phyloP scores from a whole-genome alignment of 2,888 invertebrate genomes.

The Metacarcinus magister region DNA sequence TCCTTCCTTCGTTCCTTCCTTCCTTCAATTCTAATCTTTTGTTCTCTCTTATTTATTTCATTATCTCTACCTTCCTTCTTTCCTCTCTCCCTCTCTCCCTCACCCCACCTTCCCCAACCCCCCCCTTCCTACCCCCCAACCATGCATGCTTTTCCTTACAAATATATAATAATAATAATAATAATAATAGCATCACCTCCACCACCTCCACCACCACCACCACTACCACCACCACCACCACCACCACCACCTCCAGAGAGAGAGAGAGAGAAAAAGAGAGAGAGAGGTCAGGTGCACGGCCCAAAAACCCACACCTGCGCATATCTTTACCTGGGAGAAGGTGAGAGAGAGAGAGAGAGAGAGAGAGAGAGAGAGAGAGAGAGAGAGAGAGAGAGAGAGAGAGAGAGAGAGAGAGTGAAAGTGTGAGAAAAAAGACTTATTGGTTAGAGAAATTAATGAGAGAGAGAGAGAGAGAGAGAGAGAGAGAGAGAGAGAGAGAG shows the following conservation, averaged over 20 bases:
- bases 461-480: neutral
- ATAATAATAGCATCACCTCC: neutral
- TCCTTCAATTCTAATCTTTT: neutral
- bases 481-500: conserved; percentile 26
- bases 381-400: neutral
- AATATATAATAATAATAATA: neutral
- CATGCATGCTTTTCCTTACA: too few relatives aligned
- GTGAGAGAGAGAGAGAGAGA: conserved; percentile 47
- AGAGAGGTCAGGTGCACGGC: conserved; percentile 63
- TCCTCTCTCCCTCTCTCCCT: neutral
- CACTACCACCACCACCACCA: neutral
- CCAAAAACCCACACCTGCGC: conserved; percentile 71
- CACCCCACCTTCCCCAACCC: neutral
- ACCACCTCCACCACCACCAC: neutral
- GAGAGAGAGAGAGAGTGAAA: neutral
- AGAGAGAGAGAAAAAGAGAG: neutral
- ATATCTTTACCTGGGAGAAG: conserved; percentile 76
- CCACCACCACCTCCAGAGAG: neutral
- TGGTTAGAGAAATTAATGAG: neutral
- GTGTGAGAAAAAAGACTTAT: neutral
- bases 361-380: conserved; percentile 31
- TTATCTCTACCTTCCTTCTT: neutral
- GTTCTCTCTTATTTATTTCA: neutral
- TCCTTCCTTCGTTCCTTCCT: too few relatives aligned
- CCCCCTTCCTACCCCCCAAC: neutral